phyloP scores from a whole-genome alignment of 2,888 invertebrate genomes.

The Aleiodes leptofemur region DNA sequence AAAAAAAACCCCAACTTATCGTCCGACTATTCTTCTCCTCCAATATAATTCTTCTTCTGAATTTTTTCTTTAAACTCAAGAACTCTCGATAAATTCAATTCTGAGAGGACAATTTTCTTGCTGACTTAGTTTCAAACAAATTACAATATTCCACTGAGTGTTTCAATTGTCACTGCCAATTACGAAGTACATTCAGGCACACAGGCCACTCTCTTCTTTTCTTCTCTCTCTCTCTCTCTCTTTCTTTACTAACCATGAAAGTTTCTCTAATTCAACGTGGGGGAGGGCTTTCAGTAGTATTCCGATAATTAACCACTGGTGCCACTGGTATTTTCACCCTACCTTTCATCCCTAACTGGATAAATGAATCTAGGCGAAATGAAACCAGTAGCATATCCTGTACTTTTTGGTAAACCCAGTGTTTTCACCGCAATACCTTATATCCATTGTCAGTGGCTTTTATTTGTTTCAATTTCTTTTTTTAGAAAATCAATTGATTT shows the following conservation, averaged over 20 bases:
- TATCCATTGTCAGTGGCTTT: too few species aligned
- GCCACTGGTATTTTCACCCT: slow-evolving; percentile 14
- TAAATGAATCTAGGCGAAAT: too few species aligned
- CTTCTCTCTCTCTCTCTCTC: too few species aligned
- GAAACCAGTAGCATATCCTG: too few species aligned
- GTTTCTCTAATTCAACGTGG: slow-evolving; percentile 36
- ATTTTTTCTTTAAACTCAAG: too few species aligned
- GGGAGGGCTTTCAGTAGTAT: slow-evolving; percentile 22
- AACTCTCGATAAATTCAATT: not conserved
- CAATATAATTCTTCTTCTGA: too few species aligned
- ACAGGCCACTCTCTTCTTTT: not conserved
- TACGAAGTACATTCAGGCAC: slow-evolving; percentile 33
- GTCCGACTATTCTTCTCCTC: too few species aligned
- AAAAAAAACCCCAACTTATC: not conserved
- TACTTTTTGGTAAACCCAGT: too few species aligned
- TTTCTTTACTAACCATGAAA: slow-evolving; percentile 11
- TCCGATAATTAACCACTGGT: slow-evolving; percentile 41
- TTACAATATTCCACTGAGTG: slow-evolving; percentile 22
- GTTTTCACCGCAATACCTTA: too few species aligned
- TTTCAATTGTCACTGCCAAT: slow-evolving; percentile 39
- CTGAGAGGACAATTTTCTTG: slow-evolving; percentile 2
- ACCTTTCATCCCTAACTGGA: too few species aligned
- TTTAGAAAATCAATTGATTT: too few species aligned
- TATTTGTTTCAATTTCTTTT: too few species aligned
- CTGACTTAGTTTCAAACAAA: slow-evolving; percentile 5